These are phyloP conservation scores for Tetragonula carbonaria DNA, from an alignment of 2,888 invertebrate species.

Conservation along the genomic window DNA sequence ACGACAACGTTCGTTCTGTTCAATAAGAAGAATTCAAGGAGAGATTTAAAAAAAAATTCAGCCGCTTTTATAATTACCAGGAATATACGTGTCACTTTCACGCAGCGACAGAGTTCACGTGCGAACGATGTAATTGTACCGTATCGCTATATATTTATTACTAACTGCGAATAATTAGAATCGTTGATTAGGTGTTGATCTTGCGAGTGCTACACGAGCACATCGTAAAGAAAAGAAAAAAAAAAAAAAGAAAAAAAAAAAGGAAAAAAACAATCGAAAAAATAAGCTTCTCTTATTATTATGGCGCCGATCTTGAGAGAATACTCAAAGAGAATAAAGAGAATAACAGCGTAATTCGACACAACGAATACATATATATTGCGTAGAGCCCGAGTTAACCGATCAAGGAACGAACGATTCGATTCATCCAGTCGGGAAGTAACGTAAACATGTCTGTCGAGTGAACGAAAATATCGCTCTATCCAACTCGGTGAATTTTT, in stretches of 20 bases:
- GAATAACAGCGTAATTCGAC: constrained; percentile 45
- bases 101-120: background rate
- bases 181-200: constrained; percentile 33
- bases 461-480: background rate
- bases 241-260: background rate
- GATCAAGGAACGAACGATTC: constrained; percentile 18
- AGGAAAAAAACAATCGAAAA: background rate
- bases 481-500: constrained; percentile 11
- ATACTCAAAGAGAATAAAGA: background rate
- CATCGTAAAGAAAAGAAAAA: constrained; percentile 7
- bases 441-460: background rate
- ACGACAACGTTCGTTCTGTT: background rate
- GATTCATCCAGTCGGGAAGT: background rate
- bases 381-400: constrained; percentile 38
- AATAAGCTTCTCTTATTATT: constrained; percentile 35
- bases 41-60: too few relatives aligned
- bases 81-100: background rate
- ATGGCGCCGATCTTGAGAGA: constrained; percentile 22
- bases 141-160: constrained; percentile 40
- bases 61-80: background rate
- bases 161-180: constrained; percentile 37
- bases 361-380: constrained; percentile 61
- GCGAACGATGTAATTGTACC: constrained; percentile 28
- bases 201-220: constrained; percentile 4
- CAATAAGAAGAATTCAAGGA: background rate